Conservation (phyloP, 2,888 invertebrate species). For the Clanis bilineata region DNA sequence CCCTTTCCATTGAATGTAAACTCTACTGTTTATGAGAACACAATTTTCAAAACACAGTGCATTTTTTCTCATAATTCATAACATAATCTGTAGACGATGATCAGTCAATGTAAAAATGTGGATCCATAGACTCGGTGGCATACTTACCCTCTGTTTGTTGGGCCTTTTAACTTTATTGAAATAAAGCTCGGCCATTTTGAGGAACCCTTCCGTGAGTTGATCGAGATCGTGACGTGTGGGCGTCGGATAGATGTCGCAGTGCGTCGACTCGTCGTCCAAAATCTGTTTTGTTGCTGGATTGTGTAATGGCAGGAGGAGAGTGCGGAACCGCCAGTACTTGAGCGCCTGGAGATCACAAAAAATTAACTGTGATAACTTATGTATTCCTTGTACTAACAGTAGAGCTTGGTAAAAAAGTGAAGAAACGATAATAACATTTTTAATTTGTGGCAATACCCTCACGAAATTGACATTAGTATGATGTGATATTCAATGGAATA, state of each 20-base stretch:
- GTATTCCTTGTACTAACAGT: no score
- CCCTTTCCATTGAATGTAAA: not conserved
- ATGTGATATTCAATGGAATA: not conserved
- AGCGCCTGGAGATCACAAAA: conserved; percentile 83
- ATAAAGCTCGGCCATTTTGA: conserved; percentile 92
- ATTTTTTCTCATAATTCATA: not conserved
- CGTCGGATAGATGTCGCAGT: conserved; percentile 93
- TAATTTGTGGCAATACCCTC: no score
- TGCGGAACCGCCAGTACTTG: conserved; percentile 96
- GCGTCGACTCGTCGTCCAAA: conserved; percentile 85
- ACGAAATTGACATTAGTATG: no score
- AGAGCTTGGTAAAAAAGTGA: no score
- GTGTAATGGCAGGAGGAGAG: conserved; percentile 92
- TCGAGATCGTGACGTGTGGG: conserved; percentile 83
- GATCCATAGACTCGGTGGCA: not conserved
- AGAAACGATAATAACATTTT: no score
- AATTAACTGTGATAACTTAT: no score
- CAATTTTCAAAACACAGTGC: not conserved
- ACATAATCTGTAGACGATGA: not conserved
- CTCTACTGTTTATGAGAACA: not conserved
- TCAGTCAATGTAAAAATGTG: conserved; percentile 14
- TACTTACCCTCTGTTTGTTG: conserved; percentile 90
- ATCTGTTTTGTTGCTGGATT: conserved; percentile 91
- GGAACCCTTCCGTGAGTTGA: conserved; percentile 87
- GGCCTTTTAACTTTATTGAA: conserved; percentile 94